Evolutionary conservation across 2,888 invertebrate species (phyloP).

Genomic region (Lasioglossum malachurum): DNA sequence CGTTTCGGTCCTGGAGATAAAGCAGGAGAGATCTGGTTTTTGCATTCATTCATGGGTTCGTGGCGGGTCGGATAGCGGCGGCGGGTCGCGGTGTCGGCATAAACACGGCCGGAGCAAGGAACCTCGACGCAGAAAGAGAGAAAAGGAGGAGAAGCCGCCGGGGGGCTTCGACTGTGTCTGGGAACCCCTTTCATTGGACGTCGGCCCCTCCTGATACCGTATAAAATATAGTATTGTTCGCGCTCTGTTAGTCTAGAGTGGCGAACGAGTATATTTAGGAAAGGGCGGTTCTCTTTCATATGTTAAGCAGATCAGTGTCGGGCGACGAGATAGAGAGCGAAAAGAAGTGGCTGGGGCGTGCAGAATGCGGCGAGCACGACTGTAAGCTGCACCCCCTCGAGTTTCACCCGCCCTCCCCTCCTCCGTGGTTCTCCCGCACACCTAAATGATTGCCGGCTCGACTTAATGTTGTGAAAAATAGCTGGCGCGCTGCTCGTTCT

Average conservation of each 20-base stretch:
- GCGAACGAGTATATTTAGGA: constrained; percentile 81
- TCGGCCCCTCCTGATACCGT: constrained; percentile 78
- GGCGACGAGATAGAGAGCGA: constrained; percentile 55
- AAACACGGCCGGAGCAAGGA: constrained; percentile 15
- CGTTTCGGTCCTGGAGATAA: constrained; percentile 59
- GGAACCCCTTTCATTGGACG: constrained; percentile 74
- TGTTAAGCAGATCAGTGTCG: constrained; percentile 83
- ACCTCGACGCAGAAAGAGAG: neutral
- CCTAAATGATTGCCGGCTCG: constrained; percentile 62
- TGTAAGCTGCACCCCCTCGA: constrained; percentile 25
- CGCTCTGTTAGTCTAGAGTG: constrained; percentile 80
- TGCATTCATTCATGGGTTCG: constrained; percentile 48
- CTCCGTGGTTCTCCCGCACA: constrained; percentile 10
- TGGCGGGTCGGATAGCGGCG: constrained; percentile 10
- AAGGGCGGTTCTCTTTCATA: constrained; percentile 82
- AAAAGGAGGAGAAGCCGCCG: constrained; percentile 28
- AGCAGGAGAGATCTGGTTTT: constrained; percentile 64
- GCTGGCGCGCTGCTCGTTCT: constrained; percentile 7
- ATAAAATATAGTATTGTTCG: constrained; percentile 83
- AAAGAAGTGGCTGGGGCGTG: constrained; percentile 3
- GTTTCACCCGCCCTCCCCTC: neutral
- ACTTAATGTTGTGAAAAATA: constrained; percentile 66
- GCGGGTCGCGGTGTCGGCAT: constrained; percentile 23
- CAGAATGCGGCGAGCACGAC: constrained; percentile 15
- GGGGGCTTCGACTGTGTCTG: constrained; percentile 37